Base-by-base conservation (phyloP, 2,888 invertebrate species). In the Leucophenga maculata region DNA sequence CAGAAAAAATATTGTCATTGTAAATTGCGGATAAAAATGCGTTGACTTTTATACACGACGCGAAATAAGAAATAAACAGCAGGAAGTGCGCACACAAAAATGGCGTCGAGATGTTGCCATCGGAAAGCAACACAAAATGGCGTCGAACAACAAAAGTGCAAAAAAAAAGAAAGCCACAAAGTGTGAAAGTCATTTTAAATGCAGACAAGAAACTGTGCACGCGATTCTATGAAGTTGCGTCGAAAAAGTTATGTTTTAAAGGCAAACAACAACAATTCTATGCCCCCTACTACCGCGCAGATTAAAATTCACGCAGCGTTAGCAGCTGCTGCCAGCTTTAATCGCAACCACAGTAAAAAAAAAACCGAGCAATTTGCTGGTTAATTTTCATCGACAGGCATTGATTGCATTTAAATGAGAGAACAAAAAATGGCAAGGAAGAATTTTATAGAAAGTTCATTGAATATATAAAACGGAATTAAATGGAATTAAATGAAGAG, bases 21-120 rank as follows among this genome's bases (percentile, higher is more conserved):
- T 64, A 64, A 64, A 64, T 48, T 64, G 60, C n/a, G 60, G 60
- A 32, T 39, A 57, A 60, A 22, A 57, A 57, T 31, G 57, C 31
- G 57, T 18, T 50, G 50, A 50, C 18, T 50, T 50, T 50, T n/a
- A 39, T 39, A 39, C 39, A 3, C 39, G 8, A 39, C 26, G 26
- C 26, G 26, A 39, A 39, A 39, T 11, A 39, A 39, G 39, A 39
- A 39, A 39, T 13, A 26, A 20, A 18, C 52, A 18, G 20, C 52
- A 52, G 20, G 52, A 65, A 65, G 52, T 52, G 13, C 22, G n/a
- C 6, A 44, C 55, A 60, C 31, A 22, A 64, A 14, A 39, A 39
- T 39, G 39, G 39, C 39, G 39, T 39, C 39, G 39, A 26, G 26
- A 26, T 26, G 26, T 26, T 26, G 26, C 26, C 26, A 26, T 26